Evolutionary conservation across 2,797 vertebrate species (phyloP).

Genomic region (Cyclura pinguis): DNA sequence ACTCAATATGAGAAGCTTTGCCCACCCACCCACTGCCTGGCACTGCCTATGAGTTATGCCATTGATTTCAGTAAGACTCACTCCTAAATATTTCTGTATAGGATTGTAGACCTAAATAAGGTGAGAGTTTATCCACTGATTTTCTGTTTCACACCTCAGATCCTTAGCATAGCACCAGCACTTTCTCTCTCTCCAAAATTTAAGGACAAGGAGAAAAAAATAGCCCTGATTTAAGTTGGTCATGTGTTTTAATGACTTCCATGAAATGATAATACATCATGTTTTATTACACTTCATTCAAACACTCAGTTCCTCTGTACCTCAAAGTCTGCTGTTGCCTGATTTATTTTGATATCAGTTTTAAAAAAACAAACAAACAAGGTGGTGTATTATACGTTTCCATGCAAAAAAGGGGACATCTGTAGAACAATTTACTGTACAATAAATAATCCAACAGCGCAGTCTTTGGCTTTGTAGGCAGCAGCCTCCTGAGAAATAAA

Average conservation of each 20-base stretch:
- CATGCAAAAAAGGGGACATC: background rate
- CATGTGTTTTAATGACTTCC: background rate
- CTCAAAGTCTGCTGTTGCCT: background rate
- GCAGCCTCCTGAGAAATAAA: conserved; percentile 6
- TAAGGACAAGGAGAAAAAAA: background rate
- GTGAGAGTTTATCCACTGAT: background rate
- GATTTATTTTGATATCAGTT: background rate
- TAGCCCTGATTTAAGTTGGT: background rate
- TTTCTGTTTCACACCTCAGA: background rate
- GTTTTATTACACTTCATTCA: background rate
- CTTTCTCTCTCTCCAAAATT: background rate
- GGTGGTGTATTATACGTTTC: background rate
- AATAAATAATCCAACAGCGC: background rate
- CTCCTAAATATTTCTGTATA: background rate
- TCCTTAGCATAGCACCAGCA: background rate
- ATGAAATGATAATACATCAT: background rate
- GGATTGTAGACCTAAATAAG: background rate
- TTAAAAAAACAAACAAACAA: too few species aligned
- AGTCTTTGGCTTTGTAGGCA: conserved; percentile 8
- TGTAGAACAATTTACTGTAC: background rate
- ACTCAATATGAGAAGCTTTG: too few species aligned
- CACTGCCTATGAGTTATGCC: background rate
- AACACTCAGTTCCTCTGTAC: background rate
- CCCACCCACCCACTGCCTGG: background rate
- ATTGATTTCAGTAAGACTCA: background rate